A percentile compares a stretch with the other conserved stretches of the same genome.
Conservation (phyloP, 2,888 invertebrate species). For the Podotricha telesiphe region DNA sequence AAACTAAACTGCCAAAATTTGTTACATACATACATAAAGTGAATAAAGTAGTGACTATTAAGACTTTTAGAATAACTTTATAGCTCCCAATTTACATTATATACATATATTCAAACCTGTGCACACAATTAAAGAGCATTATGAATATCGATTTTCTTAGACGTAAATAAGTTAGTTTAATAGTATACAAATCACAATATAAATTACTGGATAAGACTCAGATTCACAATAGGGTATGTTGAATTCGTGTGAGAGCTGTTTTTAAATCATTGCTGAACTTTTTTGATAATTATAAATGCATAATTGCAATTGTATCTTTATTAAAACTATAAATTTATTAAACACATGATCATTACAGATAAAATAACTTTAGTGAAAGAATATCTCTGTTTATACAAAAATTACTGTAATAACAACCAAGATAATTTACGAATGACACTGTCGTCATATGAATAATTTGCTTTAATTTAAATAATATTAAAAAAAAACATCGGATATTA, state of each 20-base stretch:
- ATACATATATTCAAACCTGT: constrained; percentile 13
- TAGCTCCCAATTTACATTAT: constrained; percentile 3
- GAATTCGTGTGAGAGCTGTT: neutral
- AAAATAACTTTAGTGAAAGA: no score
- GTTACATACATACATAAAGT: neutral
- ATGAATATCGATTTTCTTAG: constrained; percentile 18
- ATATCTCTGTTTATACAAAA: no score
- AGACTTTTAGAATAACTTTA: neutral
- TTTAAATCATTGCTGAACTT: no score
- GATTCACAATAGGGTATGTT: neutral
- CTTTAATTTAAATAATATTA: no score
- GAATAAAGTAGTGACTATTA: neutral
- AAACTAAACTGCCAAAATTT: neutral
- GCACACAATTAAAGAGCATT: constrained; percentile 12
- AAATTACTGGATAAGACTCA: constrained; percentile 11
- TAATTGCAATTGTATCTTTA: no score
- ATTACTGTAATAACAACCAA: no score
- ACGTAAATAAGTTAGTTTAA: constrained; percentile 18
- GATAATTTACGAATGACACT: no score
- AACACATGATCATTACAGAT: no score
- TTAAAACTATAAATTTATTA: no score
- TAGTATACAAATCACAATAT: constrained; percentile 24
- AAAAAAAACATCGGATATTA: no score
- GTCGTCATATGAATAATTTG: no score
- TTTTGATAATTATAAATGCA: no score